phyloP scores from a whole-genome alignment of 2,888 invertebrate genomes.

The Polydrusus cervinus region DNA sequence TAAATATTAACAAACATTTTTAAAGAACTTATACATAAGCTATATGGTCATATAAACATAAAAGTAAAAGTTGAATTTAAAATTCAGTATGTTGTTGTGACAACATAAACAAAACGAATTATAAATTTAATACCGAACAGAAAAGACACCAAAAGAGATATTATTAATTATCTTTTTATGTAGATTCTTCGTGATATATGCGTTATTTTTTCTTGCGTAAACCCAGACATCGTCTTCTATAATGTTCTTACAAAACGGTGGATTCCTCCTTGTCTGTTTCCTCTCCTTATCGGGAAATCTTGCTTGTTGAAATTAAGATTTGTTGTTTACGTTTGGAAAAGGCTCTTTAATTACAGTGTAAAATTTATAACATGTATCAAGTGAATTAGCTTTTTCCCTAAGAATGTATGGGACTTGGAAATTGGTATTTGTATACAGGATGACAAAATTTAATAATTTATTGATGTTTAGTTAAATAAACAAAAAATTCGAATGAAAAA shows the following conservation, averaged over 20 bases:
- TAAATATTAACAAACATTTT: no score
- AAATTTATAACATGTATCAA: conserved; percentile 24
- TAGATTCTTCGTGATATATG: background rate
- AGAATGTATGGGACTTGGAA: background rate
- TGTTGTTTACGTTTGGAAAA: conserved; percentile 23
- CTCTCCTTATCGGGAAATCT: conserved; percentile 36
- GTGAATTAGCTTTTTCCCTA: conserved; percentile 13
- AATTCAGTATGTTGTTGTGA: background rate
- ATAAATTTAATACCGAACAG: background rate
- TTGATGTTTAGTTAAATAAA: no score
- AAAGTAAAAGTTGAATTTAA: background rate
- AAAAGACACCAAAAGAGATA: background rate
- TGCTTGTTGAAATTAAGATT: conserved; percentile 37
- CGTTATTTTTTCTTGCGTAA: conserved; percentile 21
- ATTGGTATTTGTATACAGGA: no score
- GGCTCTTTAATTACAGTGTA: conserved; percentile 31
- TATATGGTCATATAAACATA: background rate
- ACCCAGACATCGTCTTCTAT: conserved; percentile 15
- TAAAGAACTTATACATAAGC: no score
- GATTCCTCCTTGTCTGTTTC: conserved; percentile 36
- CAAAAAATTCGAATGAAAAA: no score
- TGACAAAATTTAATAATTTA: no score
- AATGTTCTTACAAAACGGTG: conserved; percentile 2
- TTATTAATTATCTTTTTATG: background rate
- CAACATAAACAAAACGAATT: no score